Conservation (phyloP, 2,113 vertebrate species). For the Suricata suricatta region DNA sequence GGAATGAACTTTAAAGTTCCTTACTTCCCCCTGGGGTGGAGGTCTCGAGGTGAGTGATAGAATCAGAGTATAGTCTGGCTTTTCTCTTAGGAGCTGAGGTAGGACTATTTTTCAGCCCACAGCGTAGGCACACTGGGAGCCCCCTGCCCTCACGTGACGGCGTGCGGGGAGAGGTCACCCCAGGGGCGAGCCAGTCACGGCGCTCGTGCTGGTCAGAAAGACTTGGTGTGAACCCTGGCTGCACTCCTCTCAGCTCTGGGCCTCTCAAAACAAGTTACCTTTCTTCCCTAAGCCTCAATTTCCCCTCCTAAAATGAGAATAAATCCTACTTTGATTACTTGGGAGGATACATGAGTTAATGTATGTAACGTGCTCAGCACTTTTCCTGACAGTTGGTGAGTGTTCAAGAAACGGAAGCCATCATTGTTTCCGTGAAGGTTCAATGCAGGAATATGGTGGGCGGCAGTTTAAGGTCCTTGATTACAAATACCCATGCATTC, state of each 20-base stretch:
- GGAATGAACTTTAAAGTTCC: background rate
- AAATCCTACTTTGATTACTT: background rate
- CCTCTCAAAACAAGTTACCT: background rate
- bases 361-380: background rate
- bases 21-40: too few relatives aligned
- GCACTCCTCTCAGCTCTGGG: background rate
- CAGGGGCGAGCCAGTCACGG: accelerated
- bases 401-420: background rate
- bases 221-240: background rate
- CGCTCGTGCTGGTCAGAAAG: background rate
- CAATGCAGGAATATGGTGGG: background rate
- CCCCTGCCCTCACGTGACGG: accelerated
- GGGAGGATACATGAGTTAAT: background rate
- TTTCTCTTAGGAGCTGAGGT: background rate
- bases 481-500: background rate
- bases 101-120: background rate
- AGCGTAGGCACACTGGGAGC: background rate
- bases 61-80: background rate
- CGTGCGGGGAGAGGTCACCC: background rate
- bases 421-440: background rate
- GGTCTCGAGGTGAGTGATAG: background rate
- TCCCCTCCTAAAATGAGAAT: background rate
- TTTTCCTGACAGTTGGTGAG: background rate
- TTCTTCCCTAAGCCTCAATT: background rate
- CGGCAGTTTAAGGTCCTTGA: background rate